Conservation (phyloP, 2,888 invertebrate species). For the Parnassius apollo region DNA sequence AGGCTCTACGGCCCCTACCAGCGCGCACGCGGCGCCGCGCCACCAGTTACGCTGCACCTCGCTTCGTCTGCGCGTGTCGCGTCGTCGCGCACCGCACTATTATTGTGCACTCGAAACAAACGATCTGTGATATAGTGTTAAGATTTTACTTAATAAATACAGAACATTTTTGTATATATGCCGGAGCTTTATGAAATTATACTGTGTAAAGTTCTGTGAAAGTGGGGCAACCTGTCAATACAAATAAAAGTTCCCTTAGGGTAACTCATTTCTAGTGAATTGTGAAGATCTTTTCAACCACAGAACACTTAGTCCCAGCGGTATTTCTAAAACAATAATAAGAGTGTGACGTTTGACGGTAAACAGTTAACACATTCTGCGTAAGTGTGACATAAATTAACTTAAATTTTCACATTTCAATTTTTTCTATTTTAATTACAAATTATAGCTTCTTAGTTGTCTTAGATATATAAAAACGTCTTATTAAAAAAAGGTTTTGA, state of each 20-base stretch:
- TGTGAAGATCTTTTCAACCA: slow-evolving; percentile 13
- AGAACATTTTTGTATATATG: slow-evolving; percentile 43
- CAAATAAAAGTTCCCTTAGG: no score
- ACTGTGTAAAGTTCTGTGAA: slow-evolving; percentile 22
- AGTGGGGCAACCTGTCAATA: not conserved
- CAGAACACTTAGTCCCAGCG: no score
- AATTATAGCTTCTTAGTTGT: no score
- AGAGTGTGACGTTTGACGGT: slow-evolving; percentile 9
- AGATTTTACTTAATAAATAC: slow-evolving; percentile 56
- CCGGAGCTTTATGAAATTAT: slow-evolving; percentile 13
- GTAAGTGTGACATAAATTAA: slow-evolving; percentile 17
- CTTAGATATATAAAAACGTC: no score
- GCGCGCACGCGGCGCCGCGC: slow-evolving; percentile 53
- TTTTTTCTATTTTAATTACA: not conserved
- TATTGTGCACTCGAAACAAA: slow-evolving; percentile 65
- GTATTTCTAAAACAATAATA: slow-evolving; percentile 17
- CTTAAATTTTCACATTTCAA: not conserved
- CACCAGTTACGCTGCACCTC: slow-evolving; percentile 52
- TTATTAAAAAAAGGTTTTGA: no score
- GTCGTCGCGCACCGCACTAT: slow-evolving; percentile 38
- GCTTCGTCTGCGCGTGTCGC: slow-evolving; percentile 53
- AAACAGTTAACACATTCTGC: slow-evolving; percentile 16
- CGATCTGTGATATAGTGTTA: slow-evolving; percentile 77
- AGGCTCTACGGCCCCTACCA: slow-evolving; percentile 66
- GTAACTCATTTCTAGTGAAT: slow-evolving; percentile 10